A percentile compares a stretch with the other conserved stretches of the same genome.
phyloP scores from a whole-genome alignment of 2,113 vertebrate genomes.

The Heloderma charlesbogerti region DNA sequence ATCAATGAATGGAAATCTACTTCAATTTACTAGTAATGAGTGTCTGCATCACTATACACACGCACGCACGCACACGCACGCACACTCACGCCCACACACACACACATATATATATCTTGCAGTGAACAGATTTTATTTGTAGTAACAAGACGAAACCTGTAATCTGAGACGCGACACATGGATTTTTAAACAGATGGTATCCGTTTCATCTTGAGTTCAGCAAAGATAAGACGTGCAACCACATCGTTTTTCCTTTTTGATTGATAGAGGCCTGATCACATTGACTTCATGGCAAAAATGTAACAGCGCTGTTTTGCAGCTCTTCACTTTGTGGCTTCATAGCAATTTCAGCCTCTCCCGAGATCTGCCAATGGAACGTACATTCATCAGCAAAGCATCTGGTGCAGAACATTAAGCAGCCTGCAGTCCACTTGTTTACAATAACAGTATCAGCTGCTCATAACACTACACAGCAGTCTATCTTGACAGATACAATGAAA shows the following conservation, averaged over 20 bases:
- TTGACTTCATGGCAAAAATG: conserved; percentile 3
- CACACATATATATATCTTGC: background rate
- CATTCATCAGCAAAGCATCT: background rate
- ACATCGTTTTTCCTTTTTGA: conserved; percentile 19
- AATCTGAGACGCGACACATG: background rate
- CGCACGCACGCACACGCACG: too few relatives aligned
- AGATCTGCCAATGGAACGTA: background rate
- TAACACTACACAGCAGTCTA: background rate
- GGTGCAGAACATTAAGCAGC: background rate
- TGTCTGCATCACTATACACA: too few relatives aligned
- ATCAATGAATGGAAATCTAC: background rate
- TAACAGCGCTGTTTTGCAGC: background rate
- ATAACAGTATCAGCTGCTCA: background rate
- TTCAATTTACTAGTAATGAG: background rate
- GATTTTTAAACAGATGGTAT: background rate
- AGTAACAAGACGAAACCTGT: background rate
- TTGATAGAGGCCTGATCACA: background rate
- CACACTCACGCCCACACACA: too few relatives aligned
- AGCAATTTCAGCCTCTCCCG: conserved; percentile 20
- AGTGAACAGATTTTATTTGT: background rate
- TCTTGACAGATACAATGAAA: background rate
- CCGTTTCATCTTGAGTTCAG: background rate
- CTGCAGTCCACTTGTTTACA: conserved; percentile 30
- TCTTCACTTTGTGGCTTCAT: background rate
- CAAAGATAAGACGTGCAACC: background rate